Evolutionary conservation across 2,888 invertebrate species (phyloP).

Genomic region (Schizaphis graminum): DNA sequence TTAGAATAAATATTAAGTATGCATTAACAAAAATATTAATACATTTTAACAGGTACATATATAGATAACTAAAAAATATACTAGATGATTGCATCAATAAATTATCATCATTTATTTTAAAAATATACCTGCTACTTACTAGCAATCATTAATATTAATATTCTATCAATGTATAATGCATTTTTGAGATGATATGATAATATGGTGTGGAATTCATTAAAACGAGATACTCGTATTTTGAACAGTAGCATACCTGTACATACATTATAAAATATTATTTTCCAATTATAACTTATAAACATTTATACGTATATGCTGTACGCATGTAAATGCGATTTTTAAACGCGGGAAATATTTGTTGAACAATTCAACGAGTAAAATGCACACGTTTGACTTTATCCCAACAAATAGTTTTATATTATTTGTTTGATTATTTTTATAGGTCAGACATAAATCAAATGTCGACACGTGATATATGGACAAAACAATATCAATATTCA

Average conservation of each 20-base stretch:
- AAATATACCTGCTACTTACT: no score
- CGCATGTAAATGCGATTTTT: neutral
- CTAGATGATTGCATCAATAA: neutral
- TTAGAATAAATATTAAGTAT: neutral
- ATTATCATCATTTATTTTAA: no score
- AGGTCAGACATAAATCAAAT: neutral
- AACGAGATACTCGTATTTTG: neutral
- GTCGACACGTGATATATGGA: neutral
- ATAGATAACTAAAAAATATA: neutral
- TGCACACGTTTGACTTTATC: neutral
- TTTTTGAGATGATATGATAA: neutral
- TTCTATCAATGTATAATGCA: neutral
- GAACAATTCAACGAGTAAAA: neutral
- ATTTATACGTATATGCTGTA: neutral
- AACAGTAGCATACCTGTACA: neutral
- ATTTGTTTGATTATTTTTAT: neutral
- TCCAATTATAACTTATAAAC: neutral
- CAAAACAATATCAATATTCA: neutral
- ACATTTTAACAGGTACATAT: neutral
- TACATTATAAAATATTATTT: neutral
- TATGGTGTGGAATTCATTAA: neutral
- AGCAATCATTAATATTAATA: no score
- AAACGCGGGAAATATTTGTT: neutral
- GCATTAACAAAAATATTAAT: no score
- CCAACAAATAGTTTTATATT: neutral